These are phyloP conservation scores for Chlorops oryzae DNA, from an alignment of 1,140 invertebrate genomes.

Conservation along the genomic window DNA sequence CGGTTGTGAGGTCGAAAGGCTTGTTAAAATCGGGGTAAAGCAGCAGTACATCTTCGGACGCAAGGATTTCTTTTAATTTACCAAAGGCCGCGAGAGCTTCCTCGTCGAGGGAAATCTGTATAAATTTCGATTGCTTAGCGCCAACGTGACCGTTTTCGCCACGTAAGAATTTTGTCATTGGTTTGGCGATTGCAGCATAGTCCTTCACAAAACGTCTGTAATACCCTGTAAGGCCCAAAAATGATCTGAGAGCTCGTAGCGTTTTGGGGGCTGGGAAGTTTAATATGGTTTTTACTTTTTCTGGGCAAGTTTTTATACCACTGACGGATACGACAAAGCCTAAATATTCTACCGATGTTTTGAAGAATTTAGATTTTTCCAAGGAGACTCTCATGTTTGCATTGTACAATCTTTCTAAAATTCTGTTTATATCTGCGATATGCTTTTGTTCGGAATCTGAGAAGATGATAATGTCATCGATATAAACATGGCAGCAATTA, in stretches of 20 bases:
- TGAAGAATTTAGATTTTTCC: conserved; percentile 47
- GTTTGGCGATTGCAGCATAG: conserved; percentile 13
- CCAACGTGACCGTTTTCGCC: conserved; percentile 14
- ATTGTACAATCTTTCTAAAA: conserved; percentile 24
- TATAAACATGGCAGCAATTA: conserved; percentile 13
- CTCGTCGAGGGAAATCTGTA: conserved; percentile 4
- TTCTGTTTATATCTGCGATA: conserved; percentile 4
- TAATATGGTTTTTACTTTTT: conserved; percentile 21
- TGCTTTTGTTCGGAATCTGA: conserved; percentile 7
- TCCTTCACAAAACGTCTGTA: conserved; percentile 18
- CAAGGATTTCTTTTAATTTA: conserved; percentile 41
- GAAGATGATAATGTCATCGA: conserved; percentile 14
- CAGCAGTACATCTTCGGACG: conserved; percentile 40
- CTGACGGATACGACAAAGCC: conserved; percentile 13
- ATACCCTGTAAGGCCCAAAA: conserved; percentile 15
- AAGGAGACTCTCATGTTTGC: conserved; percentile 47
- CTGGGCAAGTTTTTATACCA: conserved; percentile 17
- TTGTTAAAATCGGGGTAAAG: conserved; percentile 16
- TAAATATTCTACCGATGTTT: conserved; percentile 19
- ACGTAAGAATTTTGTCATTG: conserved; percentile 7
- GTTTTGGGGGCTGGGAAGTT: conserved; percentile 15
- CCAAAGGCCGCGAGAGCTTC: conserved; percentile 37
- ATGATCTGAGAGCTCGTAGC: conserved; percentile 11
- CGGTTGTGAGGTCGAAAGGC: conserved; percentile 18
- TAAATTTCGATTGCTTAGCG: conserved; percentile 9